Evolutionary conservation across 1,140 invertebrate genomes (phyloP).

Genomic region (Penaeus japonicus): DNA sequence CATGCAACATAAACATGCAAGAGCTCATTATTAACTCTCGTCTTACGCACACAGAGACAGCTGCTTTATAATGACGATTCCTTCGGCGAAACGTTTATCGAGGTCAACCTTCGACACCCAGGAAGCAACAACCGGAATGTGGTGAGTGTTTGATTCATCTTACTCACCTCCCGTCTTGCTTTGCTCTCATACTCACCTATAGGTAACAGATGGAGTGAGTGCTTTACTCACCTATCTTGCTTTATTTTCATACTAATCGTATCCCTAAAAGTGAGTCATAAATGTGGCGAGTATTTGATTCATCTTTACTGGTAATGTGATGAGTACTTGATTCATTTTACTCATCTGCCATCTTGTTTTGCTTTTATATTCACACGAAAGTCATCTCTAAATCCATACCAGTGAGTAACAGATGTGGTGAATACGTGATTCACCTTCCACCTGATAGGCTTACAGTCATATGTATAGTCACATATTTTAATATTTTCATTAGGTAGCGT

Average conservation of each 20-base stretch:
- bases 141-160: constrained; percentile 24
- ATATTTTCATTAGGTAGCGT: neutral
- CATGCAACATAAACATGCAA: too few relatives aligned
- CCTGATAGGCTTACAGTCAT: too few relatives aligned
- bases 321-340: constrained; percentile 18
- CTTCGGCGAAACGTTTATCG: constrained; percentile 86
- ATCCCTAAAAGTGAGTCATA: too few relatives aligned
- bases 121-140: constrained; percentile 82
- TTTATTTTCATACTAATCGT: too few relatives aligned
- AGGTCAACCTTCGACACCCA: constrained; percentile 85
- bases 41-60: constrained; percentile 73
- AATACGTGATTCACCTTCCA: too few relatives aligned
- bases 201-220: neutral
- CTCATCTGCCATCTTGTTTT: neutral
- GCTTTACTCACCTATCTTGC: too few relatives aligned
- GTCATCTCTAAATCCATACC: neutral
- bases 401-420: neutral
- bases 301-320: too few relatives aligned
- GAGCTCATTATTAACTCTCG: too few relatives aligned
- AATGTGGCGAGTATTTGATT: too few relatives aligned
- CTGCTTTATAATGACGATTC: constrained; percentile 85
- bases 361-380: neutral
- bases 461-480: neutral
- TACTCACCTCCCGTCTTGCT: neutral
- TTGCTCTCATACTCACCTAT: neutral